Base-by-base conservation (phyloP, 2,797 vertebrate species). In the Glossophaga mutica region DNA sequence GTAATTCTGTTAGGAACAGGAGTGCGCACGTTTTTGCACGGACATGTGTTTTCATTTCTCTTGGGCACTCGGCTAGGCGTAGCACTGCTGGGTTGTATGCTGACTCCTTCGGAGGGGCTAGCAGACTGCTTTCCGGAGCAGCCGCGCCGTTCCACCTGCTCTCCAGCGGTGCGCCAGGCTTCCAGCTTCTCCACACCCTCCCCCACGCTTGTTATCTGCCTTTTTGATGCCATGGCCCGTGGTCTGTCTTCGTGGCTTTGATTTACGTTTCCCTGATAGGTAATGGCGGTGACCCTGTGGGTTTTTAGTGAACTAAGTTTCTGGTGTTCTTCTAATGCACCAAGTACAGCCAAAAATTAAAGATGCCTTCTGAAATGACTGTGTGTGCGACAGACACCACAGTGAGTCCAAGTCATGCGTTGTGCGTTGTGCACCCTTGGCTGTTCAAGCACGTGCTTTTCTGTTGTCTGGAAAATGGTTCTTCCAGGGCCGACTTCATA, bases 1-100 rank as follows among this genome's bases (percentile, higher is more conserved):
- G 34, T 79, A 73, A 57, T 79, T 32, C 22, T 85, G 39, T 32
- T 10, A 1, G 8, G n/a, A 34, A 48, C 21, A 16, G 46, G 14
- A 29, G 46, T 14, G 52, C 37, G 18, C 50, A 65, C 3, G 19
- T 59, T 39, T 62, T 39, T 34, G 16, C 11, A 18, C 24, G 57
- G 6, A 44, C n/a, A 6, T 42, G 34, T 71, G 37, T 86, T 87
- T 91, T 81, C 34, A 14, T 65, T 91, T 87, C 44, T 91, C 59
- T 73, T 67, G 79, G 10, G 12, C 48, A 37, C 83, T 50, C 18
- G 42, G 37, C 39, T 59, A 16, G n/a, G 11, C 39, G 29, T 18
- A 70, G 55, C 70, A 16, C 76, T 65, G 24, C 70, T 34, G 44
- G 32, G 22, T 59, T 44, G 14, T n/a, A 1, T 57, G 29, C 59